Conservation (phyloP, 1,140 invertebrate genomes). For the Diprion similis region DNA sequence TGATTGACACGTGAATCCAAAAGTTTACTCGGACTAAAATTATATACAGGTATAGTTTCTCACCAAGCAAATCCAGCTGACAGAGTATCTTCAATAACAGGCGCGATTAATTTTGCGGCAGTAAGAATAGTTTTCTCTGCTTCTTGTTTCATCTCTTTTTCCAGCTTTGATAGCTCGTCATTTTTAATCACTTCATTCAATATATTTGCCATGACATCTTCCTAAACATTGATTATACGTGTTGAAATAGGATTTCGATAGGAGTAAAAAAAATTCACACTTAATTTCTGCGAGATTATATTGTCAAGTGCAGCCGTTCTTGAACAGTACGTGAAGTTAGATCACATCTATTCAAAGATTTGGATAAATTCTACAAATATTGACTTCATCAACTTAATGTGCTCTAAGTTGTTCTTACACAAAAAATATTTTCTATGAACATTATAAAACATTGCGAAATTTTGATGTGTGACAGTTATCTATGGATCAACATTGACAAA, state of each 20-base stretch:
- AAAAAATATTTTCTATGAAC: too few relatives aligned
- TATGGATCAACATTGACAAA: conserved; percentile 13
- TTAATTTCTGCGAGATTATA: too few relatives aligned
- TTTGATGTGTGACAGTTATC: not conserved
- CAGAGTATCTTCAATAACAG: conserved; percentile 82
- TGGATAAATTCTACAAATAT: too few relatives aligned
- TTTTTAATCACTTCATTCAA: conserved; percentile 81
- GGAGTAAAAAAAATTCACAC: too few relatives aligned
- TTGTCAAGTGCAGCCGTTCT: too few relatives aligned
- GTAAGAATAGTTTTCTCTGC: conserved; percentile 88
- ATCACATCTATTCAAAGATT: too few relatives aligned
- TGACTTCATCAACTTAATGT: too few relatives aligned
- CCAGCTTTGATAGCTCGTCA: conserved; percentile 80
- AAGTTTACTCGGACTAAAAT: too few relatives aligned
- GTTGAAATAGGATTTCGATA: too few relatives aligned
- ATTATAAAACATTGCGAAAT: not conserved
- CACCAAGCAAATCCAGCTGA: conserved; percentile 69
- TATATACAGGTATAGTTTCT: not conserved
- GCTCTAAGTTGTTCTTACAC: not conserved
- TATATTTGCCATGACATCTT: conserved; percentile 75
- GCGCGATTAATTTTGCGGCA: conserved; percentile 91
- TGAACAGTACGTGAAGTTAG: too few relatives aligned
- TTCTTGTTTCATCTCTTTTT: conserved; percentile 75
- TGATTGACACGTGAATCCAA: too few relatives aligned
- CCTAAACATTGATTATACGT: conserved; percentile 57